Base-by-base conservation (phyloP, 2,888 invertebrate species). In the Mythimna loreyi region DNA sequence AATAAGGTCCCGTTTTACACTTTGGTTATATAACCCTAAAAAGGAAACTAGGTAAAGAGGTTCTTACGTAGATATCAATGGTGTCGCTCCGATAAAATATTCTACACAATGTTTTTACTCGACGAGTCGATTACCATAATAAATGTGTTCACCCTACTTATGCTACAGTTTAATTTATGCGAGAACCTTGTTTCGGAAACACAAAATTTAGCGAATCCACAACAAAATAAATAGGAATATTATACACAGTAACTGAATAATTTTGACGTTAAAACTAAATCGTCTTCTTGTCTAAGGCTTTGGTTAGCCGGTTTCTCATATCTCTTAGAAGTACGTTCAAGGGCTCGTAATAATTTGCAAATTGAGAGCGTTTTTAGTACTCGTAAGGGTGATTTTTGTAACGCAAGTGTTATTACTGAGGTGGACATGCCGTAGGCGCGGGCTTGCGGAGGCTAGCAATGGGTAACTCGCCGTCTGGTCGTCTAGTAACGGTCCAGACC, bases 71-170 rank as follows among this genome's bases (percentile, higher is more conserved):
- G 67, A 61, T 67, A 67, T n/a, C 59, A 61, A 61, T 61, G 33
- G 47, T 67, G 50, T 67, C 4, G 21, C 62, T 9, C 67, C 67
- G 72, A 72, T 81, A 82, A n/a, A 71, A 82, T 82, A 72, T 43
- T 55, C 56, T 52, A 62, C 40, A 53, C 55, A 16, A 64, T 64
- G 70, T 78, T 75, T 81, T 83, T 73, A 75, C 71, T 73, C 59
- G 58, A 74, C 55, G 65, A 69, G 67, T 61, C 63, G 36, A 82
- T 82, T 83, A 75, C 53, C 73, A 82, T 82, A 83, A 73, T 78
- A 75, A 82, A 82, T 70, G 62, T 65, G 67, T 71, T 67, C 57
- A 77, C 62, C 67, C 69, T 81, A 83, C 81, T 83, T 81, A 81
- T 36, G 49, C 67, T 58, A 2, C 55, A 62, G 60, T 75, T 75